Evolutionary conservation across 53 echinoderm and acorn worm species (phyloP).

Genomic region (Echinometra lucunter): DNA sequence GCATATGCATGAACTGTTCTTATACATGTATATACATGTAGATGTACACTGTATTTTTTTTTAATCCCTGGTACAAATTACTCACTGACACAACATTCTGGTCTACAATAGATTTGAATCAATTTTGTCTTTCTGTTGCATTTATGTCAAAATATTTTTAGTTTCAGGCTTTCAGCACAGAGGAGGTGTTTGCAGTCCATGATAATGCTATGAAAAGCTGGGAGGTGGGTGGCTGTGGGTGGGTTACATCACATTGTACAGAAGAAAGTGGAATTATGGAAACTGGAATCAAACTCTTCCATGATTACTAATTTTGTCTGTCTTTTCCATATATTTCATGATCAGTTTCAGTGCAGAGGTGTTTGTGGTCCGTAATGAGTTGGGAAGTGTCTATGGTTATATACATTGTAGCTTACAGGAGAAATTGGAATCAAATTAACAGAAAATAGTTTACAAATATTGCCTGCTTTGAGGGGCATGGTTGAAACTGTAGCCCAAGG

Average conservation of each 20-base stretch:
- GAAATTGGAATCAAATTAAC: not conserved
- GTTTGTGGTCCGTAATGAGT: conserved; percentile 91
- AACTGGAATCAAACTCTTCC: not conserved
- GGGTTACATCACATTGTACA: not conserved
- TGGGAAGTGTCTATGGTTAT: conserved; percentile 70
- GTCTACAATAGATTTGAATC: no score
- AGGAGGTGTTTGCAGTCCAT: conserved; percentile 85
- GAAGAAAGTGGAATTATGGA: not conserved
- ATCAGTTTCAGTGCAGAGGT: conserved; percentile 92
- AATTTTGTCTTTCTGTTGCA: not conserved
- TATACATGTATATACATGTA: no score
- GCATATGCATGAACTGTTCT: no score
- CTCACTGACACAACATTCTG: no score
- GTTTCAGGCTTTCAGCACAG: not conserved
- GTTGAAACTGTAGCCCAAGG: no score
- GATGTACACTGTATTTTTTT: no score
- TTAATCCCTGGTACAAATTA: no score
- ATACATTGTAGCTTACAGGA: not conserved
- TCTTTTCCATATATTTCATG: not conserved
- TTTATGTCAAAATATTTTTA: not conserved
- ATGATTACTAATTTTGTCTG: not conserved
- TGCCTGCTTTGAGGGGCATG: no score
- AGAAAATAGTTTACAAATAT: no score
- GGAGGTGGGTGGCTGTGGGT: conserved; percentile 59
- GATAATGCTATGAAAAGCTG: conserved; percentile 76